Conservation (phyloP, 2,888 invertebrate genomes). For the Fissipunctia ypsillon region DNA sequence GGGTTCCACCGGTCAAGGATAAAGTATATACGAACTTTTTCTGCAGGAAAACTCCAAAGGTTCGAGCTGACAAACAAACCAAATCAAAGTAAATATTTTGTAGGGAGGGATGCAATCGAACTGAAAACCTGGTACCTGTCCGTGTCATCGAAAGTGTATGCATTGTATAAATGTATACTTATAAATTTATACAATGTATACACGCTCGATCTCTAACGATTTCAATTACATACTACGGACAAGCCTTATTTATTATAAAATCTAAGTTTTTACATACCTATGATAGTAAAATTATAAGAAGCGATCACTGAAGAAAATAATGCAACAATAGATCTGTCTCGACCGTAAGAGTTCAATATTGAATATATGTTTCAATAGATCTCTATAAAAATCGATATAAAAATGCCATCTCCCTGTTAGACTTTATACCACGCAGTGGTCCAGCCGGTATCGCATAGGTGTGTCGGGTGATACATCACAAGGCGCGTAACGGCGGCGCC, state of each 20-base stretch:
- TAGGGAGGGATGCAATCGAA: background rate
- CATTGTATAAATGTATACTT: too few relatives aligned
- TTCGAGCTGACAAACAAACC: background rate
- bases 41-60: background rate
- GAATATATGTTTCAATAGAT: background rate
- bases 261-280: background rate
- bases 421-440: constrained; percentile 53
- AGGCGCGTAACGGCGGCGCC: constrained; percentile 82
- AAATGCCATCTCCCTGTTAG: background rate
- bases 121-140: background rate
- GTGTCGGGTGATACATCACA: constrained; percentile 77
- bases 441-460: constrained; percentile 65
- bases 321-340: background rate
- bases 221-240: background rate
- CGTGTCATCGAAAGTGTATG: background rate
- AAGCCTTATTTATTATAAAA: background rate
- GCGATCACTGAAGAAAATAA: background rate
- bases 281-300: background rate
- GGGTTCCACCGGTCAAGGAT: background rate
- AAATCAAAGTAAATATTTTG: background rate
- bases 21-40: background rate
- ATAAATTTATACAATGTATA: too few relatives aligned
- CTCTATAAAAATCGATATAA: background rate
- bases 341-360: background rate
- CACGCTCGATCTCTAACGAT: background rate